Evolutionary conservation across 53 echinoderm and acorn worm species (phyloP).

Genomic region (Holothuria leucospilota): DNA sequence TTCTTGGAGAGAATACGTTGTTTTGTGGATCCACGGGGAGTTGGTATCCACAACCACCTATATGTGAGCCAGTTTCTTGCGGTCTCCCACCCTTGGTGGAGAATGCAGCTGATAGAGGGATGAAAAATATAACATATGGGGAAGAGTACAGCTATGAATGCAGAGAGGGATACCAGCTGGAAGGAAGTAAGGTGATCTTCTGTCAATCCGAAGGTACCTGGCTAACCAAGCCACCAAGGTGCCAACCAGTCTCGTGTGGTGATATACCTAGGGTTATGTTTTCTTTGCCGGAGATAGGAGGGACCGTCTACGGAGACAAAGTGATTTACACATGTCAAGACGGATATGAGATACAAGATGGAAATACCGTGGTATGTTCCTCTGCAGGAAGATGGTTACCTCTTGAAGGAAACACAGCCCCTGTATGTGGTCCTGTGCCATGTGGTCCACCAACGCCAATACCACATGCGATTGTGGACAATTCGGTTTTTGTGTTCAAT

Average conservation of each 20-base stretch:
- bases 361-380: slow-evolving; percentile 55
- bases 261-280: slow-evolving; percentile 14
- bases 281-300: neutral
- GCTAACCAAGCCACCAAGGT: slow-evolving; percentile 62
- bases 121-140: neutral
- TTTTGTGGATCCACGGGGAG: slow-evolving; percentile 65
- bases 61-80: slow-evolving; percentile 67
- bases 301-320: slow-evolving; percentile 6
- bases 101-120: neutral
- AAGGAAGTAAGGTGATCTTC: neutral
- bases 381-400: neutral
- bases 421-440: slow-evolving; percentile 68
- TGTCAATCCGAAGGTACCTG: slow-evolving; percentile 50
- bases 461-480: slow-evolving; percentile 34
- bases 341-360: slow-evolving; percentile 38
- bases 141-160: neutral
- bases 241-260: slow-evolving; percentile 57
- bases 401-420: slow-evolving; percentile 1
- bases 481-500: slow-evolving; percentile 52
- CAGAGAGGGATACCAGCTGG: neutral
- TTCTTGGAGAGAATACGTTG: slow-evolving; percentile 28
- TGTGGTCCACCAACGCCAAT: slow-evolving; percentile 71
- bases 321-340: neutral
- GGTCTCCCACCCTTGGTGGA: slow-evolving; percentile 30
- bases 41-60: slow-evolving; percentile 64